A percentile compares a stretch with the other conserved stretches of the same genome.
Evolutionary conservation across 2,888 invertebrate species (phyloP).

Genomic region (Aleiodes alternator): DNA sequence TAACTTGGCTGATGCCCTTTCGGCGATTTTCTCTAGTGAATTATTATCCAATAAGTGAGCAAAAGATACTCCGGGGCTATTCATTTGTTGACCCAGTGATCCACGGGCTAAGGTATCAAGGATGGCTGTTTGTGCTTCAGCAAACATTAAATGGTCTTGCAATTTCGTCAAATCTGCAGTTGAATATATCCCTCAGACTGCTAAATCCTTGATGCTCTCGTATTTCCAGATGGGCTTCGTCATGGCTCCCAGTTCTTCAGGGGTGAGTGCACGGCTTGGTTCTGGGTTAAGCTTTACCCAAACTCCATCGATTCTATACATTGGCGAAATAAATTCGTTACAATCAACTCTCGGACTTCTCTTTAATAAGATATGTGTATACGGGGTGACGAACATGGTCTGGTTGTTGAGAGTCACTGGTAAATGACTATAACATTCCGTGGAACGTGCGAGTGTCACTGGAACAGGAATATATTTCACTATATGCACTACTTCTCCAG

Average conservation of each 20-base stretch:
- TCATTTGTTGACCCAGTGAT: too few relatives aligned
- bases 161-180: too few relatives aligned
- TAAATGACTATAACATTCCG: background rate
- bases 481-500: background rate
- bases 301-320: background rate
- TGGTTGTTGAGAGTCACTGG: background rate
- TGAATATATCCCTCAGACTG: too few relatives aligned
- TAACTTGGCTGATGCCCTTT: too few relatives aligned
- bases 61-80: too few relatives aligned
- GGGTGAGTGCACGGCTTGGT: background rate
- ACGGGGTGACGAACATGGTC: background rate
- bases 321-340: background rate
- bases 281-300: background rate
- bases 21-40: too few relatives aligned
- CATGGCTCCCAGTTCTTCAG: background rate
- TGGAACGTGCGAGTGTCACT: background rate
- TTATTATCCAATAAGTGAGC: too few relatives aligned
- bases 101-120: too few relatives aligned
- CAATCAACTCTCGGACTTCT: background rate
- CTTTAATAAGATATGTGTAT: background rate
- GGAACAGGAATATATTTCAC: background rate
- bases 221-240: background rate
- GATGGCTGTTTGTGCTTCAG: too few relatives aligned
- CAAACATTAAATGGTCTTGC: too few relatives aligned
- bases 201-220: background rate